Conservation (phyloP, 2,888 invertebrate genomes). For the Malthinus seriepunctatus region DNA sequence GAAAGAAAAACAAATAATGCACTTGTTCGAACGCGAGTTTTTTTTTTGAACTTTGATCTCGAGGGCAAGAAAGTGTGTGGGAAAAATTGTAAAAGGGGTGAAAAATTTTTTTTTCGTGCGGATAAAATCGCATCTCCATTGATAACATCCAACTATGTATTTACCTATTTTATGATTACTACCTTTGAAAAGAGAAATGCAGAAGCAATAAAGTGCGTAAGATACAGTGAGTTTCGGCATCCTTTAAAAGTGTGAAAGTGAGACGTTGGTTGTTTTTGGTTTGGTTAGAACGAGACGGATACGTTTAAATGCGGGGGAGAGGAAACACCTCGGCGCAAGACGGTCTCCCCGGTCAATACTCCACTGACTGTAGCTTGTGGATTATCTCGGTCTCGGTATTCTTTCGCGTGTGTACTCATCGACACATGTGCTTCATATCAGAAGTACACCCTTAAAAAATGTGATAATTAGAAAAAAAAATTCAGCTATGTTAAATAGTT, state of each 20-base stretch:
- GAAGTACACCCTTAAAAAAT: constrained; percentile 26
- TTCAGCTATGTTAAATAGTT: constrained; percentile 9
- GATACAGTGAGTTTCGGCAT: constrained; percentile 24
- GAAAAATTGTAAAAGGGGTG: not conserved
- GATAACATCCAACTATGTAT: constrained; percentile 17
- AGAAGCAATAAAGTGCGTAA: constrained; percentile 30
- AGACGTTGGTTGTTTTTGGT: not conserved
- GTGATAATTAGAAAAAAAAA: constrained; percentile 19
- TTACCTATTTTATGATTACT: constrained; percentile 27
- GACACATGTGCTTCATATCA: constrained; percentile 29
- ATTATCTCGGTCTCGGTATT: constrained; percentile 24
- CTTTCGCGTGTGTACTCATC: constrained; percentile 34
- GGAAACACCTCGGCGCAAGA: constrained; percentile 34
- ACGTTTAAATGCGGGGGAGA: constrained; percentile 27
- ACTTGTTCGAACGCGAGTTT: constrained; percentile 4
- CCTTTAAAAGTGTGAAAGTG: constrained; percentile 18
- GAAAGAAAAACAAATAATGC: constrained; percentile 15
- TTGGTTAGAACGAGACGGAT: constrained; percentile 13
- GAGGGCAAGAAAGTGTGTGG: not conserved
- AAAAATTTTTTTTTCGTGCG: not conserved
- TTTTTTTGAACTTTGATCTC: constrained; percentile 7
- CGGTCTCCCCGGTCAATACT: constrained; percentile 38
- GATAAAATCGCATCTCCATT: not conserved
- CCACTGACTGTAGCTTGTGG: constrained; percentile 31
- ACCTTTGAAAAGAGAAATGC: constrained; percentile 28